Base-by-base conservation (phyloP, 2,113 vertebrate genomes). In the Scortum barcoo region DNA sequence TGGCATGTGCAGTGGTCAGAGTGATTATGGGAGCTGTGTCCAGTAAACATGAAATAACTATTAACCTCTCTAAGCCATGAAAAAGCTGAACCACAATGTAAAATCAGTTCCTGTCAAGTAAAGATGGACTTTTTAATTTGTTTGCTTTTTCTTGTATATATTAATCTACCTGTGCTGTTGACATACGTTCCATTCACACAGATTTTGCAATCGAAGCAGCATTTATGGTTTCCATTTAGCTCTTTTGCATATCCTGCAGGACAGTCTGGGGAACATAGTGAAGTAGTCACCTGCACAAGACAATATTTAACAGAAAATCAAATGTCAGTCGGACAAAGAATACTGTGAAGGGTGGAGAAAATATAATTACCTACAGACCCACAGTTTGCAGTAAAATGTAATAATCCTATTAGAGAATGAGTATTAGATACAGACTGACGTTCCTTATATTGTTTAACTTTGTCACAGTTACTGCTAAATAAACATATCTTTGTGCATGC, bases 161-260 rank as follows among this genome's bases (percentile, higher is more conserved):
- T 20, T n/a, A 42, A 63, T 75, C 33, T 90, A 97, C 95, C 94
- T 0, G 95, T 96, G n/a, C 1, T 87, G 88, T 96, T 97, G 60
- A 96, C 69, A 67, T 96, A 97, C 46, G 95, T 96, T 73, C 94
- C 94, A 0, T 86, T 19, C 0, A 86, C 88, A 79, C 97, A 97
- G 53, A 91, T 70, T 28, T 89, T 22, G 0, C 96, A 97, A 8
- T 65, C 71, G 26, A 97, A 98, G 84, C 96, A 97, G 61, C 96
- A 97, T 2, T 57, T 87, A 71, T 96, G 90, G 33, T 14, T 74
- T 36, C 83, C 93, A 16, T 24, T 11, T 66, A 44, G 66, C 0
- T 30, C 75, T 72, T 78, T 92, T 26, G 7, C 42, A 50, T 74
- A 61, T 67, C 91, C 92, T 2, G 1, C 1, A 14, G 8, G 0